Conservation (phyloP, 2,113 vertebrate species). For the pig (Sus scrofa) region DNA sequence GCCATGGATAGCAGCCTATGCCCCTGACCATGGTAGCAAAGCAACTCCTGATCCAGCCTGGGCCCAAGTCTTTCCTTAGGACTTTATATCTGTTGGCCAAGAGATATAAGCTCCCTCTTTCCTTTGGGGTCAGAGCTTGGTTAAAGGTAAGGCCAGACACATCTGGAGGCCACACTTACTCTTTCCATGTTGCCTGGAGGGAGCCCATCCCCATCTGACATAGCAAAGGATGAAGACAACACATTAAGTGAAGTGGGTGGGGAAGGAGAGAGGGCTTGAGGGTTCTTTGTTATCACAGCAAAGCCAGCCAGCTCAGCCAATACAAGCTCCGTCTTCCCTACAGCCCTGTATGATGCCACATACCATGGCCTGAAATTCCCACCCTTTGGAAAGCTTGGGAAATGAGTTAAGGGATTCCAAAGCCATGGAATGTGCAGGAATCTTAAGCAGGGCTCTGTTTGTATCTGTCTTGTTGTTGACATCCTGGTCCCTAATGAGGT, state of each 20-base stretch:
- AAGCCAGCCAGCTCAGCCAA: neutral
- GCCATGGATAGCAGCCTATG: neutral
- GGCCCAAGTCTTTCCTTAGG: neutral
- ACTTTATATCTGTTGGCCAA: neutral
- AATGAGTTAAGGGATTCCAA: slow-evolving; percentile 29
- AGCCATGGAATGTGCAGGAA: neutral
- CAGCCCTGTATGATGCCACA: neutral
- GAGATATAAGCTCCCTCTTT: neutral
- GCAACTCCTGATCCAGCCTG: neutral
- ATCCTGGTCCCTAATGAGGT: slow-evolving; percentile 74
- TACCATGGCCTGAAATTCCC: neutral
- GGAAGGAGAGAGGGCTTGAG: neutral
- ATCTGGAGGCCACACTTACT: neutral
- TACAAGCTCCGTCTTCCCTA: neutral
- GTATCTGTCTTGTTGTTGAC: slow-evolving; percentile 73
- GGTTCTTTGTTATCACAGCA: neutral
- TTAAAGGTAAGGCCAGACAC: neutral
- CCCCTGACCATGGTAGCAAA: neutral
- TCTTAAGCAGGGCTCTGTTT: slow-evolving; percentile 45
- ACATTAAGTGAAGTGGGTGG: neutral
- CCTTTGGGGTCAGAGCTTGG: neutral
- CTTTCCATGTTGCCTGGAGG: neutral
- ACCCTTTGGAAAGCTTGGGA: neutral
- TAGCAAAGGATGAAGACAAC: neutral
- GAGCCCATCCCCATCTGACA: neutral